phyloP scores from a whole-genome alignment of 2,888 invertebrate species.

The Torymus aiolomorphi region DNA sequence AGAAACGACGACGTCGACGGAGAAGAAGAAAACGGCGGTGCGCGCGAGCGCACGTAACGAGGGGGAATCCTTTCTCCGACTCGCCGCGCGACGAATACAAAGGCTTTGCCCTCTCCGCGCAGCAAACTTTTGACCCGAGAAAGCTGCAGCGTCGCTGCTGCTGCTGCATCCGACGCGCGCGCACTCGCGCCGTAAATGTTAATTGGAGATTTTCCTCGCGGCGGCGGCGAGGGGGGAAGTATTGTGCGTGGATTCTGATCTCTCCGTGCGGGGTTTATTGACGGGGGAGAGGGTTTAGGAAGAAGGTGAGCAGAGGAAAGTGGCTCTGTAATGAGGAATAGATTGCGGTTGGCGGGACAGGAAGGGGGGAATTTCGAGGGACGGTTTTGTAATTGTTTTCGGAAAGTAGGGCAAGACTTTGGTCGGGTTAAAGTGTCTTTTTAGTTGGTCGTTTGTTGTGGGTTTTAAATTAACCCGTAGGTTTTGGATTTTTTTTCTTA shows the following conservation, averaged over 20 bases:
- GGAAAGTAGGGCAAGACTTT: no score
- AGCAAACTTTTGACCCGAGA: no score
- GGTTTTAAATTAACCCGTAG: no score
- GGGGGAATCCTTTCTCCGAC: constrained; percentile 23
- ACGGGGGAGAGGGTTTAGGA: not conserved
- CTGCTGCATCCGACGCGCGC: no score
- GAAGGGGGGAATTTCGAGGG: no score
- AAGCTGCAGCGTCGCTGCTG: no score
- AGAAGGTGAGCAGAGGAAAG: not conserved
- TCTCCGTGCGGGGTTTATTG: not conserved
- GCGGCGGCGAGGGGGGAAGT: not conserved
- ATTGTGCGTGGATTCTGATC: constrained; percentile 5
- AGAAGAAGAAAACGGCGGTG: constrained; percentile 4
- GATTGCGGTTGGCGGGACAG: not conserved
- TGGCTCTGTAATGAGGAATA: constrained; percentile 2
- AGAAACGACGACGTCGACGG: not conserved
- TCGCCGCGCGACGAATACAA: constrained; percentile 15
- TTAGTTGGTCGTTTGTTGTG: no score
- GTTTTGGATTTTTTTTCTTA: no score
- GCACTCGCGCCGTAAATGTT: constrained; percentile 30
- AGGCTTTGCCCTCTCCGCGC: not conserved
- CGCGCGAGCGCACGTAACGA: constrained; percentile 11
- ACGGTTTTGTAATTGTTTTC: no score
- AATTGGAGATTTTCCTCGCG: constrained; percentile 47
- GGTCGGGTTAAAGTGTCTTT: no score